Base-by-base conservation (phyloP, 2,888 invertebrate genomes). In the Smittia sp. region DNA sequence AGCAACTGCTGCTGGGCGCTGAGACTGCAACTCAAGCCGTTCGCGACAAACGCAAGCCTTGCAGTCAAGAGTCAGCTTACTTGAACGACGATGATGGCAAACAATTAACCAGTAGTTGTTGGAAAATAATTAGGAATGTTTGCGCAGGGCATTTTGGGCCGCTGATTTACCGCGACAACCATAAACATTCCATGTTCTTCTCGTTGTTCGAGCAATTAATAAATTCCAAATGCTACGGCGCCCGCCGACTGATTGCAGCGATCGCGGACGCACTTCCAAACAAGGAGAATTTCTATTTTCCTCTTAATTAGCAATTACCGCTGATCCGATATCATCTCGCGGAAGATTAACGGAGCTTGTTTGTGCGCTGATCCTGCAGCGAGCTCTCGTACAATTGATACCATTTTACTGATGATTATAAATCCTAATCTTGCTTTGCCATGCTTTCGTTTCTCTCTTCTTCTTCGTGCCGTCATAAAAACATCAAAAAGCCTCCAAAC, bases 31-130 rank as follows among this genome's bases (percentile, higher is more conserved):
- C 22, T 24, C 25, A 63, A n/a, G n/a, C n/a, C n/a, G n/a, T n/a
- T n/a, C n/a, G n/a, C n/a, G n/a, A n/a, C n/a, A n/a, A 63, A 27
- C 20, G 13, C 11, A 13, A 27, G 22, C 63, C 58, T 58, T 7
- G 63, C n/a, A 63, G 63, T 63, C 63, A 63, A 25, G n/a, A 63
- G 25, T 69, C 69, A 69, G 15, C n/a, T 54, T 27, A 69, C 54
- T 22, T 54, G 69, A 69, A 27, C 41, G 52, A 54, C 25, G 69
- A 69, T 27, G 69, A 52, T 54, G 69, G 54, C n/a, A 69, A 69
- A 69, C 69, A 69, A 69, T 69, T 69, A 69, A 18, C 15, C 69
- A 69, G 69, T 54, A 69, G 52, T 69, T 32, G n/a, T 41, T 24
- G n/a, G 27, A 32, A 54, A 70, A 70, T 58, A 70, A 70, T 70